These are phyloP conservation scores for Saiga tatarica DNA, from an alignment of 2,113 vertebrate species.

Conservation along the genomic window DNA sequence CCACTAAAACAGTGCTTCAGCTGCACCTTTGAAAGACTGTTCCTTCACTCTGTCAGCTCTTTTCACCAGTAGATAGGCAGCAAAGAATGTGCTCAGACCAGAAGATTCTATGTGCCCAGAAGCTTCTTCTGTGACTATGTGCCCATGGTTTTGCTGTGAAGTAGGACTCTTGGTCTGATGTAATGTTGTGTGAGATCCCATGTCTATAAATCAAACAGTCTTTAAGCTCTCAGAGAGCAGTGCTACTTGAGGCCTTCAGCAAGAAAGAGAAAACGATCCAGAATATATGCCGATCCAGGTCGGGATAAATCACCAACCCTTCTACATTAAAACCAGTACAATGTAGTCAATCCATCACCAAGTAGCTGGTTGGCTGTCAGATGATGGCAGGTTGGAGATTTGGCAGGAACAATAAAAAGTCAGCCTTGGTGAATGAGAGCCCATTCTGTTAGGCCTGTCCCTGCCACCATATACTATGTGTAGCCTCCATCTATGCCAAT, in stretches of 20 bases:
- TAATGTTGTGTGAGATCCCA: not conserved
- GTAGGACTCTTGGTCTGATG: not conserved
- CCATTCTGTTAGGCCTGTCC: not conserved
- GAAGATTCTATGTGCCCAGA: not conserved
- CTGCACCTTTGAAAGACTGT: not conserved
- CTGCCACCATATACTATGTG: not conserved
- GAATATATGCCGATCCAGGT: not conserved
- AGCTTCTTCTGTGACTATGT: not conserved
- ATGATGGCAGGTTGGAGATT: not conserved
- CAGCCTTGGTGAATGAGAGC: not conserved
- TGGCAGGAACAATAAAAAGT: not conserved
- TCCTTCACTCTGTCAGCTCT: not conserved
- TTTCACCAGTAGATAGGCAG: not conserved
- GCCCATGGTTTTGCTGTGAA: not conserved
- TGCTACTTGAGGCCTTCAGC: not conserved
- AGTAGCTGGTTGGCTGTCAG: not conserved
- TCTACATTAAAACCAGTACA: not conserved
- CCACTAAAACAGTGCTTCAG: not conserved
- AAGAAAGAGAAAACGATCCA: not conserved
- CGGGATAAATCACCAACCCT: not conserved
- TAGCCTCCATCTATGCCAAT: not conserved
- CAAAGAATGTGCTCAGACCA: not conserved
- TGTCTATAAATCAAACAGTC: not conserved
- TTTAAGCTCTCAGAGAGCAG: not conserved
- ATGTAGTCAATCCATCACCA: not conserved